Evolutionary conservation across 2,797 vertebrate species (phyloP).

Genomic region (Astyanax mexicanus): DNA sequence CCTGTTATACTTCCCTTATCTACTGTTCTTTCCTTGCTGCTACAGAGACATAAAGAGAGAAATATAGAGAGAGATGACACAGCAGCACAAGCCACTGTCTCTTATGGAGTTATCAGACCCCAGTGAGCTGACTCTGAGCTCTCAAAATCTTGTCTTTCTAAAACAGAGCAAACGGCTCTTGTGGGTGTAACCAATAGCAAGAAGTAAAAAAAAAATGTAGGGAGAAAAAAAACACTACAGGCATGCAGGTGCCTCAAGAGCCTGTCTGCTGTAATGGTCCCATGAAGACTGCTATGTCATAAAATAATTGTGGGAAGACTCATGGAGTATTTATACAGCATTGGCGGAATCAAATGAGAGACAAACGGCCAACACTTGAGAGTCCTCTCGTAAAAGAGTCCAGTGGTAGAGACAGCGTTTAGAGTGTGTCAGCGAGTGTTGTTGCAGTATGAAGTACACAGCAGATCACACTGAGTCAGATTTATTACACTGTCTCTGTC

Average conservation of each 20-base stretch:
- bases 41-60: slow-evolving; percentile 34
- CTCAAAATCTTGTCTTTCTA: slow-evolving; percentile 41
- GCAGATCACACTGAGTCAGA: slow-evolving; percentile 11
- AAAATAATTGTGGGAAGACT: slow-evolving; percentile 58
- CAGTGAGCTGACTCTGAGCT: slow-evolving; percentile 42
- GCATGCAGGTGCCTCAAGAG: slow-evolving; percentile 36
- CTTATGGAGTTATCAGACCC: slow-evolving; percentile 44
- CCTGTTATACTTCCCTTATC: slow-evolving; percentile 40
- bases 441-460: background rate
- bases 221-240: background rate
- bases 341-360: slow-evolving; percentile 52
- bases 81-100: slow-evolving; percentile 16
- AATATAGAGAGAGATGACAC: slow-evolving; percentile 36
- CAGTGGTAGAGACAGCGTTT: slow-evolving; percentile 9
- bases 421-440: background rate
- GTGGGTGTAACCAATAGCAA: slow-evolving; percentile 40
- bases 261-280: slow-evolving; percentile 49
- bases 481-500: background rate
- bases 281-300: slow-evolving; percentile 50
- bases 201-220: background rate
- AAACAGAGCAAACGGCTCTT: slow-evolving; percentile 45
- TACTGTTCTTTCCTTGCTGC: slow-evolving; percentile 41
- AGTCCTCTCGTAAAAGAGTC: slow-evolving; percentile 38
- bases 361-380: slow-evolving; percentile 47
- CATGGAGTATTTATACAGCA: slow-evolving; percentile 51